phyloP scores from a whole-genome alignment of 2,888 invertebrate genomes.

The Netelia fuscicornis region DNA sequence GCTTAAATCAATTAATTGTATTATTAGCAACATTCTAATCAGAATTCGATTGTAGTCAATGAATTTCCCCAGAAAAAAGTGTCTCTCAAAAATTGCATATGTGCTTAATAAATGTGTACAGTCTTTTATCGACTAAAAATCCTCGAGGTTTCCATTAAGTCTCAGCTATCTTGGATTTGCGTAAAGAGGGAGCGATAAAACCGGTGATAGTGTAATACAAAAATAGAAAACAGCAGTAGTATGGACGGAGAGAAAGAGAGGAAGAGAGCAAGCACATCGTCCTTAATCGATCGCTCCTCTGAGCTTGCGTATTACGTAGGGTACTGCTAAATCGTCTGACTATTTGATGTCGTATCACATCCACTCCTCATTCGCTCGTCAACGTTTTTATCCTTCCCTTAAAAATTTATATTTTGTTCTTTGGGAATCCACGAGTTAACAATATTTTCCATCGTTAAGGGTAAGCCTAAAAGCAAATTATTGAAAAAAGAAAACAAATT shows the following conservation, averaged over 20 bases:
- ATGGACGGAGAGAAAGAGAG: not conserved
- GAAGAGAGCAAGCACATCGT: not conserved
- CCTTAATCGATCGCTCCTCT: not conserved
- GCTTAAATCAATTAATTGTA: too few species aligned
- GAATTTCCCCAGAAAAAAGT: conserved; percentile 1
- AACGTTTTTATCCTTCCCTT: not conserved
- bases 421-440: not conserved
- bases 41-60: not conserved
- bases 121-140: not conserved
- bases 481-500: not conserved
- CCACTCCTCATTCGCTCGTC: not conserved
- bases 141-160: not conserved
- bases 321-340: not conserved
- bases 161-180: not conserved
- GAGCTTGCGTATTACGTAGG: not conserved
- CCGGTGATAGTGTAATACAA: not conserved
- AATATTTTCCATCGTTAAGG: not conserved
- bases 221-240: not conserved
- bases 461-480: not conserved
- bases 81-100: not conserved
- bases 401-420: not conserved
- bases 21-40: too few species aligned
- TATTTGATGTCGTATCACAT: not conserved
- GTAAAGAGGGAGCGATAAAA: not conserved
- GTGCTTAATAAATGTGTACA: not conserved